A percentile compares a stretch with the other conserved stretches of the same genome.
These are phyloP conservation scores for Spea hammondii DNA, from an alignment of 2,797 vertebrate genomes.

Conservation along the genomic window DNA sequence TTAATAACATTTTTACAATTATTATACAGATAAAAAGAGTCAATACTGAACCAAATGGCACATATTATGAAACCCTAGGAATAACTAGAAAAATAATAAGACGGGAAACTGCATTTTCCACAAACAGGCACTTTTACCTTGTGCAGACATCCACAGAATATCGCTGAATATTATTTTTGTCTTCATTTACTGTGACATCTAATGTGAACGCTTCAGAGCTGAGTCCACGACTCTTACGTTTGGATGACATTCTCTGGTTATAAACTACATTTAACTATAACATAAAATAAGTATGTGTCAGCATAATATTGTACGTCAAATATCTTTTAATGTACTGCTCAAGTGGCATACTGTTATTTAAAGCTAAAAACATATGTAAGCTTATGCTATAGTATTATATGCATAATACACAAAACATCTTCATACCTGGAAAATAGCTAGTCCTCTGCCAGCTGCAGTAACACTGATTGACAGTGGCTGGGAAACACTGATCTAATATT, in stretches of 20 bases:
- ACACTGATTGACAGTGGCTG: slow-evolving; percentile 59
- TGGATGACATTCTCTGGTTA: slow-evolving; percentile 58
- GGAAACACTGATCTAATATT: slow-evolving; percentile 58
- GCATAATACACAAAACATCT: not conserved
- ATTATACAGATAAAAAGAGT: too few species aligned
- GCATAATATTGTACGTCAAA: too few species aligned
- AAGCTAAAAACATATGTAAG: slow-evolving; percentile 4
- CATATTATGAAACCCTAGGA: too few species aligned
- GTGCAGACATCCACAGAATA: slow-evolving; percentile 63
- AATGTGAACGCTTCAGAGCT: slow-evolving; percentile 62
- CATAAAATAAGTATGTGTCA: not conserved
- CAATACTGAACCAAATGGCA: too few species aligned
- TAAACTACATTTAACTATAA: slow-evolving; percentile 69
- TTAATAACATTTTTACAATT: too few species aligned
- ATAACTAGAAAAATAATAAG: too few species aligned
- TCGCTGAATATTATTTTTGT: slow-evolving; percentile 48
- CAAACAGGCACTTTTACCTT: slow-evolving; percentile 52
- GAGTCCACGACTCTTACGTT: slow-evolving; percentile 8
- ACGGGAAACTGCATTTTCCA: too few species aligned
- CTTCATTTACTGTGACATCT: slow-evolving; percentile 38
- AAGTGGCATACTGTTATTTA: too few species aligned
- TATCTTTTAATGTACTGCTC: too few species aligned
- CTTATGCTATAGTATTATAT: not conserved
- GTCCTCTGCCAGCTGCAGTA: slow-evolving; percentile 65
- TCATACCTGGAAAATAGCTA: slow-evolving; percentile 69